A percentile compares a stretch with the other conserved stretches of the same genome.
phyloP scores from a whole-genome alignment of 1,140 invertebrate genomes.

The Drosophila nasuta region DNA sequence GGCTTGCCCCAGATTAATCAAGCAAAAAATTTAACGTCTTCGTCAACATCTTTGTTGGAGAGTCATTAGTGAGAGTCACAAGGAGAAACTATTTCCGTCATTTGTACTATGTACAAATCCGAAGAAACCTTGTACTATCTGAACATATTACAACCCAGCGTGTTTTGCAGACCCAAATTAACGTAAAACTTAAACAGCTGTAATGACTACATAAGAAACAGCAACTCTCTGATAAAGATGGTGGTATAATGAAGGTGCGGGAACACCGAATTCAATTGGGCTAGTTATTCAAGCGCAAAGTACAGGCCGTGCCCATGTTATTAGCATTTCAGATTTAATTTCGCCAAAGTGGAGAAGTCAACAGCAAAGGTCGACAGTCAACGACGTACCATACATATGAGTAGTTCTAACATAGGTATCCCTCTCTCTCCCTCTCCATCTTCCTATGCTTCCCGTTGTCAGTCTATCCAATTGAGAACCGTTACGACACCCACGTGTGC shows the following conservation, averaged over 20 bases:
- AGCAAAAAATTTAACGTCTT: conserved; percentile 18
- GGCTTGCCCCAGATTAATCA: conserved; percentile 25
- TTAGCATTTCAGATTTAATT: conserved; percentile 82
- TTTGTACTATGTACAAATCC: conserved; percentile 12
- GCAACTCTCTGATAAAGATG: neutral
- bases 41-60: conserved; percentile 5
- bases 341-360: conserved; percentile 77
- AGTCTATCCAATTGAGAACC: conserved; percentile 18
- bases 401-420: conserved; percentile 2
- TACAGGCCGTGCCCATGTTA: conserved; percentile 47
- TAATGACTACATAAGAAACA: conserved; percentile 23
- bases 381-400: conserved; percentile 26
- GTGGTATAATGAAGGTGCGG: neutral
- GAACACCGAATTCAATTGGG: conserved; percentile 52
- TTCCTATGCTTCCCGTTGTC: neutral
- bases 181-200: conserved; percentile 21
- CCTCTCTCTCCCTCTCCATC: neutral
- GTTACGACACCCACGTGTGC: conserved; percentile 44
- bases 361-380: conserved; percentile 47
- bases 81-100: conserved; percentile 34
- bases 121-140: conserved; percentile 1
- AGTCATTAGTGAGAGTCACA: conserved; percentile 12
- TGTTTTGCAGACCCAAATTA: conserved; percentile 1
- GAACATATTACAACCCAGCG: neutral
- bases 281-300: conserved; percentile 59